phyloP scores from a whole-genome alignment of 2,797 vertebrate species.

The Rhadinocentrus ornatus region DNA sequence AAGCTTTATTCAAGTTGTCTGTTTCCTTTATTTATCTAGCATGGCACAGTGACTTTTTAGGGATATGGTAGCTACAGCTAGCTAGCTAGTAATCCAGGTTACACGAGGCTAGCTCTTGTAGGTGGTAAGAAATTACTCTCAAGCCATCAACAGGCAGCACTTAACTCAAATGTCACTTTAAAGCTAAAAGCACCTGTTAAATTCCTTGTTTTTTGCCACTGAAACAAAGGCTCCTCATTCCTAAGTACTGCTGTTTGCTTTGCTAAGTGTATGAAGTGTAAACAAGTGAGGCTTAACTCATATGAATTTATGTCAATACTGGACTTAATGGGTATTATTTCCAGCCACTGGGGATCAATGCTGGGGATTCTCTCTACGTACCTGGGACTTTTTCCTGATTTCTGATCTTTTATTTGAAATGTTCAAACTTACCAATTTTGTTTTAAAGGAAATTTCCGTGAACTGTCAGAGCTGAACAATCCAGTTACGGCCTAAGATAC shows the following conservation, averaged over 20 bases:
- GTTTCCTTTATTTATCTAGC: too few species aligned
- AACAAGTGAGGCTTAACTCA: conserved; percentile 13
- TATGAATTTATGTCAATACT: conserved; percentile 18
- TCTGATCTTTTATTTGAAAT: background rate
- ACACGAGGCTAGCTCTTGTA: too few species aligned
- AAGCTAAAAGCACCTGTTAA: background rate
- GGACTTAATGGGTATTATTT: conserved; percentile 31
- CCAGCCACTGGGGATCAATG: conserved; percentile 25
- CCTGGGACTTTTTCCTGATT: too few species aligned
- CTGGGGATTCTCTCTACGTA: conserved; percentile 1
- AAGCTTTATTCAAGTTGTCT: too few species aligned
- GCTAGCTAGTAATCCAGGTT: background rate
- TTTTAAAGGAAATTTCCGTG: background rate
- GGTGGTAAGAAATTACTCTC: too few species aligned
- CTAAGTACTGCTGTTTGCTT: background rate
- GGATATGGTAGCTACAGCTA: background rate
- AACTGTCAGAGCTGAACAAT: background rate
- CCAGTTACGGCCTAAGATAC: background rate
- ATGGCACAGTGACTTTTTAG: too few species aligned
- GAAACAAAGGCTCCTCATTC: background rate
- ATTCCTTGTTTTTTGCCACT: background rate
- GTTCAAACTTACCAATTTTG: background rate
- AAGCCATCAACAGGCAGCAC: background rate
- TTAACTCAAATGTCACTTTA: background rate
- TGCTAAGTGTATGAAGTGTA: background rate